Evolutionary conservation across 2,888 invertebrate species (phyloP).

Genomic region (Elegia similella): DNA sequence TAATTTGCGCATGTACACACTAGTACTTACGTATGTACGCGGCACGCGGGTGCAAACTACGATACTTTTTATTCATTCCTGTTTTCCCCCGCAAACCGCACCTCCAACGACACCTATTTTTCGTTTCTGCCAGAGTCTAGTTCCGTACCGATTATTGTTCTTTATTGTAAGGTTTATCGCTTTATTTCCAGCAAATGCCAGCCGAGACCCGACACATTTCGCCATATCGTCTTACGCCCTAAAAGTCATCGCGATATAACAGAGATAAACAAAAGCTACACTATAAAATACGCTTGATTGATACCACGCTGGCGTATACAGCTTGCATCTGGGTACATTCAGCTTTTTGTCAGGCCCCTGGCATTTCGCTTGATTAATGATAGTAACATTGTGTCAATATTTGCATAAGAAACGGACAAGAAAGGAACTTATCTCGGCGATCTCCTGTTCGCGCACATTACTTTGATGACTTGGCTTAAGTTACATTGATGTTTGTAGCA

Average conservation of each 20-base stretch:
- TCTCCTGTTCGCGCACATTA: conserved; percentile 58
- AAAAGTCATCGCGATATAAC: conserved; percentile 11
- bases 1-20: too few relatives aligned
- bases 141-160: too few relatives aligned
- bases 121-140: too few relatives aligned
- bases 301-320: conserved; percentile 44
- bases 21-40: too few relatives aligned
- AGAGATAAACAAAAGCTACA: conserved; percentile 22
- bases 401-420: conserved; percentile 79
- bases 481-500: conserved; percentile 33
- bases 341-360: conserved; percentile 52
- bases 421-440: conserved; percentile 69
- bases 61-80: too few relatives aligned
- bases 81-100: too few relatives aligned
- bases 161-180: conserved; percentile 3
- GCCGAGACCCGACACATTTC: conserved; percentile 3
- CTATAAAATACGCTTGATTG: conserved; percentile 44
- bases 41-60: too few relatives aligned
- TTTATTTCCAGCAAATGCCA: not conserved
- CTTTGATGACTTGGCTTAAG: conserved; percentile 60
- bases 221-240: conserved; percentile 11
- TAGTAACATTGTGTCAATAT: conserved; percentile 75
- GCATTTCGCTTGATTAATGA: conserved; percentile 74
- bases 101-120: too few relatives aligned
- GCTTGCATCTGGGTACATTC: conserved; percentile 44